A percentile compares a stretch with the other conserved stretches of the same genome.
Conservation (phyloP, 2,888 invertebrate genomes). For the Mantis religiosa region DNA sequence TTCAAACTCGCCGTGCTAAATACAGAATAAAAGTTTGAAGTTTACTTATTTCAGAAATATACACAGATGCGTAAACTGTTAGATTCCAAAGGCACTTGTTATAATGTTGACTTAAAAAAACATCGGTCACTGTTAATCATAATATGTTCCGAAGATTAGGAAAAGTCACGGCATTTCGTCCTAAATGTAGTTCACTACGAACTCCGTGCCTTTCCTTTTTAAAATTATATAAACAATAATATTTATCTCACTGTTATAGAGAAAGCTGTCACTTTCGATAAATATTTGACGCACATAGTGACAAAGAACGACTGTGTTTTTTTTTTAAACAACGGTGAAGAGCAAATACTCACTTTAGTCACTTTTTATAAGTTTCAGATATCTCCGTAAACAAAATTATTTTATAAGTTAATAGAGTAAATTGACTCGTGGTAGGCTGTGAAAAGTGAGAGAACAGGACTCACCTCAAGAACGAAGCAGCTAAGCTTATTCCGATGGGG, state of each 20-base stretch:
- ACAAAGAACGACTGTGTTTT: too few species aligned
- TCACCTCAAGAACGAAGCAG: not conserved
- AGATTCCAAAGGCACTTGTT: not conserved
- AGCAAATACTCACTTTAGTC: too few species aligned
- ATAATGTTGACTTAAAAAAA: not conserved
- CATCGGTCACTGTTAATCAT: not conserved
- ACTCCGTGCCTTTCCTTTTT: not conserved
- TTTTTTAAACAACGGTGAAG: too few species aligned
- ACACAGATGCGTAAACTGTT: not conserved
- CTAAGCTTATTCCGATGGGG: not conserved
- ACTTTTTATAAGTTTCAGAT: not conserved
- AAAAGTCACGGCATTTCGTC: not conserved
- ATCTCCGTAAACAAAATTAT: not conserved
- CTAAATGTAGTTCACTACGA: not conserved
- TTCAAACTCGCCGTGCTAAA: too few species aligned
- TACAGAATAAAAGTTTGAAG: too few species aligned
- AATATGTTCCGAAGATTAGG: not conserved
- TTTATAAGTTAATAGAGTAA: not conserved
- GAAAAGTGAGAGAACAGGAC: not conserved
- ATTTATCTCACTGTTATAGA: too few species aligned
- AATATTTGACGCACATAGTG: too few species aligned
- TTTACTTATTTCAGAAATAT: too few species aligned
- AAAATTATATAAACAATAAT: not conserved
- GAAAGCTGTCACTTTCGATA: too few species aligned
- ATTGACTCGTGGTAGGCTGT: not conserved